Conservation (phyloP, 2,113 vertebrate species). For the Cyanoramphus novaezelandiae region DNA sequence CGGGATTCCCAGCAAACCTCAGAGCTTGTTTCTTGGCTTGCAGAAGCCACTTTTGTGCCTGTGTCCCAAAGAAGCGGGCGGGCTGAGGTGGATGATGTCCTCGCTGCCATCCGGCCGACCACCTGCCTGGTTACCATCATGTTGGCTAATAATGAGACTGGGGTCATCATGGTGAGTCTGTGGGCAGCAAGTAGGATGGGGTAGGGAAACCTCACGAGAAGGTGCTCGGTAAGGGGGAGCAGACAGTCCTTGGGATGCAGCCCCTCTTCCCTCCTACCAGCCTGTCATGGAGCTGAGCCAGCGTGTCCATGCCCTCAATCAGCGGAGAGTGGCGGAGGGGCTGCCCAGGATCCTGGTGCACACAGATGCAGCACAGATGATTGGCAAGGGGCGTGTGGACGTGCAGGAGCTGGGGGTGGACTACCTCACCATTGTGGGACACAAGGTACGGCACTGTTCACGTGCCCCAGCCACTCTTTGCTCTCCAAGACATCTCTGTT, state of each 20-base stretch:
- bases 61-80: constrained; percentile 82
- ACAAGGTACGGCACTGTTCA: constrained; percentile 79
- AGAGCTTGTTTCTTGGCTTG: neutral
- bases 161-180: constrained; percentile 89
- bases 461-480: accelerated
- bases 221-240: accelerated
- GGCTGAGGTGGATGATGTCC: constrained; percentile 84
- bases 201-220: accelerated
- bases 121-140: constrained; percentile 93
- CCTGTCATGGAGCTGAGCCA: constrained; percentile 84
- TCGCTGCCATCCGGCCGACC: constrained; percentile 82
- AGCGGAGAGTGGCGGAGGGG: neutral
- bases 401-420: constrained; percentile 88
- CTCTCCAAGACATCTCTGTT: neutral
- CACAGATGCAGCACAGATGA: constrained; percentile 90
- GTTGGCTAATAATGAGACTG: constrained; percentile 97
- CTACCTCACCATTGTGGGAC: constrained; percentile 93
- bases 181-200: accelerated
- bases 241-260: neutral
- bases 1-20: neutral
- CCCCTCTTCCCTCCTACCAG: constrained; percentile 49
- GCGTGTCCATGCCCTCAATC: constrained; percentile 74
- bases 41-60: constrained; percentile 86
- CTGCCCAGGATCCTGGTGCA: constrained; percentile 83
- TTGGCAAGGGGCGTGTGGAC: constrained; percentile 88